phyloP scores from a whole-genome alignment of 2,888 invertebrate genomes.

The Drosophila histrio region DNA sequence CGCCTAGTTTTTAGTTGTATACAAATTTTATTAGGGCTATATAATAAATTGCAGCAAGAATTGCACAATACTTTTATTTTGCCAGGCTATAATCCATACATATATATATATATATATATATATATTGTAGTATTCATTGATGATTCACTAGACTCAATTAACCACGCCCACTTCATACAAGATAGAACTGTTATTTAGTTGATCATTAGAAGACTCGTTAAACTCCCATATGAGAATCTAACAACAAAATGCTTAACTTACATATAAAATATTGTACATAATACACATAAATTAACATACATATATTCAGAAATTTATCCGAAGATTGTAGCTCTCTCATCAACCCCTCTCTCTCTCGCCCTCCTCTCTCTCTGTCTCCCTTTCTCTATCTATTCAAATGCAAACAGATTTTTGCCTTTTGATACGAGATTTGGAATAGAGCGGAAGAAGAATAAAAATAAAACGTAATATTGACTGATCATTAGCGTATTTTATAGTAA shows the following conservation, averaged over 20 bases:
- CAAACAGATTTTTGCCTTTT: slow-evolving; percentile 31
- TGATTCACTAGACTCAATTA: slow-evolving; percentile 49
- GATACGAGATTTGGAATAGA: slow-evolving; percentile 15
- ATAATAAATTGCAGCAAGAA: slow-evolving; percentile 68
- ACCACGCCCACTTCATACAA: slow-evolving; percentile 9
- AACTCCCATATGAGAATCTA: slow-evolving; percentile 29
- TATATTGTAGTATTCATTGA: background rate
- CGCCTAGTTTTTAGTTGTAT: slow-evolving; percentile 70
- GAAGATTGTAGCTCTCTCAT: background rate
- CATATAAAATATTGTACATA: slow-evolving; percentile 48
- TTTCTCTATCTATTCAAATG: slow-evolving; percentile 4
- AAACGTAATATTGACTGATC: slow-evolving; percentile 72
- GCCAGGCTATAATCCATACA: slow-evolving; percentile 38
- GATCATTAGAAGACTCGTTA: slow-evolving; percentile 47
- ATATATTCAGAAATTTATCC: background rate
- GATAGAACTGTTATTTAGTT: slow-evolving; percentile 76
- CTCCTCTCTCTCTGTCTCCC: background rate
- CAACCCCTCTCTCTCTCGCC: background rate
- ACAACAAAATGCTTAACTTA: slow-evolving; percentile 23
- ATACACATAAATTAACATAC: slow-evolving; percentile 14
- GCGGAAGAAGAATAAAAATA: slow-evolving; percentile 1
- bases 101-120: background rate
- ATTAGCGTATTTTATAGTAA: slow-evolving; percentile 66
- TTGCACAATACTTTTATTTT: slow-evolving; percentile 49
- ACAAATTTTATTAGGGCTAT: slow-evolving; percentile 70